Conservation (phyloP, 2,888 invertebrate genomes). For the Nasonia oneida region DNA sequence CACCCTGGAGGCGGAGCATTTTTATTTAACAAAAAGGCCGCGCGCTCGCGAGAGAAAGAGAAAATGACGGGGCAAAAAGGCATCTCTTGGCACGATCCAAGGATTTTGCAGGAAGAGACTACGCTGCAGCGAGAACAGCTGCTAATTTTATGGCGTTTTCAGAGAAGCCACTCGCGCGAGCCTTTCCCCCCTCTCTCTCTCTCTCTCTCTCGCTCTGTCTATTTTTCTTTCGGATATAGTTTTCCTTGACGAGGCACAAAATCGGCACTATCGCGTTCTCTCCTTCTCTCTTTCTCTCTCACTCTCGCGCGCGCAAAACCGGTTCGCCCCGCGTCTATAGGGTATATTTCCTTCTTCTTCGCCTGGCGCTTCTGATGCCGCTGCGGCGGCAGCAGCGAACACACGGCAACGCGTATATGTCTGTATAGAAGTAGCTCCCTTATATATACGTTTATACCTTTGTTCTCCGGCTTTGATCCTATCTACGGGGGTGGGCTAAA, state of each 20-base stretch:
- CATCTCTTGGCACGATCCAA: conserved; percentile 49
- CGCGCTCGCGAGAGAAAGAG: not conserved
- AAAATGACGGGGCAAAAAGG: conserved; percentile 43
- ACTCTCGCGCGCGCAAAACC: conserved; percentile 9
- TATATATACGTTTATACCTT: conserved; percentile 44
- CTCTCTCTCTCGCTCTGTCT: not conserved
- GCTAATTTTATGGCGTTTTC: conserved; percentile 63
- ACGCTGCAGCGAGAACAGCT: conserved; percentile 52
- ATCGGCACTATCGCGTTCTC: conserved; percentile 49
- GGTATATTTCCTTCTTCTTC: conserved; percentile 44
- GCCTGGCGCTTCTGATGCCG: not conserved
- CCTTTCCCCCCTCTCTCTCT: not conserved
- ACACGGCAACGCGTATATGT: not conserved
- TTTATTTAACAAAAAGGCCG: conserved; percentile 31
- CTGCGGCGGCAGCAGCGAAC: not conserved
- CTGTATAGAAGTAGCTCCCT: not conserved
- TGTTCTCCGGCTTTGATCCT: conserved; percentile 62
- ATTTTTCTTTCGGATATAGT: conserved; percentile 54
- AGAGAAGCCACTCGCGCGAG: conserved; percentile 57
- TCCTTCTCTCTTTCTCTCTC: conserved; percentile 8
- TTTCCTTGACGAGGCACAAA: conserved; percentile 61
- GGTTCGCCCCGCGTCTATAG: not conserved
- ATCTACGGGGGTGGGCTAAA: conserved; percentile 31
- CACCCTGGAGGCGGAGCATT: not conserved
- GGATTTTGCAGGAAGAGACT: conserved; percentile 53